A percentile compares a stretch with the other conserved stretches of the same genome.
Evolutionary conservation across 2,888 invertebrate genomes (phyloP).

Genomic region (Gnatocerus cornutus): DNA sequence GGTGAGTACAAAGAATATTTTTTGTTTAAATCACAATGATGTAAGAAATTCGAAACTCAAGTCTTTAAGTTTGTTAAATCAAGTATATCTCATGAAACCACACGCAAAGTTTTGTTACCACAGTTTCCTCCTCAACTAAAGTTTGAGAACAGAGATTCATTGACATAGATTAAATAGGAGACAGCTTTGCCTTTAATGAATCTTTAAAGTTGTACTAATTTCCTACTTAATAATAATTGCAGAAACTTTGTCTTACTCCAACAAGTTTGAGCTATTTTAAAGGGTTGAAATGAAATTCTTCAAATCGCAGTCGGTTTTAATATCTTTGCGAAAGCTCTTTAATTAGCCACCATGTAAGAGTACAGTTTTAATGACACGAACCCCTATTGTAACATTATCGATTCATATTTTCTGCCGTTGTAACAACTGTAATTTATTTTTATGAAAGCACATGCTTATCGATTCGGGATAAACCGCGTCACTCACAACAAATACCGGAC

Average conservation of each 20-base stretch:
- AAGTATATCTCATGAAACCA: too few species aligned
- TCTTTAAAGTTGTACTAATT: conserved; percentile 24
- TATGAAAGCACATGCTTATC: conserved; percentile 52
- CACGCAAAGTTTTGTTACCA: too few species aligned
- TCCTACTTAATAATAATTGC: conserved; percentile 12
- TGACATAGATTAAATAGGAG: conserved; percentile 7
- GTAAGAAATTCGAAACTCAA: too few species aligned
- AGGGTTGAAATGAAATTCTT: conserved; percentile 1
- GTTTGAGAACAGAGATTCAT: conserved; percentile 1
- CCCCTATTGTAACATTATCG: conserved; percentile 40
- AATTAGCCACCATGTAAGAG: conserved; percentile 30
- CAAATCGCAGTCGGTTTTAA: conserved; percentile 8
- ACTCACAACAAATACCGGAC: conserved; percentile 54
- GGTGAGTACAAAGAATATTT: conserved; percentile 1
- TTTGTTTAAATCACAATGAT: background rate
- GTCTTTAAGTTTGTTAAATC: too few species aligned
- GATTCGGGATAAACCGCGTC: conserved; percentile 48
- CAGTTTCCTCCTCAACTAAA: background rate
- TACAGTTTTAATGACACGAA: conserved; percentile 31
- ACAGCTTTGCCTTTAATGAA: conserved; percentile 14
- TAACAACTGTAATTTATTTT: conserved; percentile 50
- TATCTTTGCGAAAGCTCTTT: conserved; percentile 4
- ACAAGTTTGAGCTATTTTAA: conserved; percentile 12
- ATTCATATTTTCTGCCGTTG: conserved; percentile 49
- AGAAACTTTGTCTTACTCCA: conserved; percentile 15